Percentiles rank a stretch among this genome's conserved stretches.
These are phyloP conservation scores for Nannospalax galili DNA, from an alignment of 2,113 vertebrate species.

Conservation along the genomic window DNA sequence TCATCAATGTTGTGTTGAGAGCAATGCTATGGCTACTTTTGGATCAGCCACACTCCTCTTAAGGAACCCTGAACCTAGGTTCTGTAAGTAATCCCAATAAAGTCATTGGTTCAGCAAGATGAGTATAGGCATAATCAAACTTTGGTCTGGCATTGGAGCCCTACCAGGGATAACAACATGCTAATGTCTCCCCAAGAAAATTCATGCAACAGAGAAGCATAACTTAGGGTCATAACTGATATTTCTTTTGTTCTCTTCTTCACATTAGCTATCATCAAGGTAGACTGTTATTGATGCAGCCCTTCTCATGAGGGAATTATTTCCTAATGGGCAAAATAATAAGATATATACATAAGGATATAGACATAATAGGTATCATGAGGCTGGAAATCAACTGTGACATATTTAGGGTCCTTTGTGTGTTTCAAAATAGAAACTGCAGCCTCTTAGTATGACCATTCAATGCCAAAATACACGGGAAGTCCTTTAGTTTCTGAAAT, in stretches of 20 bases:
- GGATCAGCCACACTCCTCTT: no score
- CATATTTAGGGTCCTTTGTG: background rate
- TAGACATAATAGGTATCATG: conserved; percentile 3
- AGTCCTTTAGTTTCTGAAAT: background rate
- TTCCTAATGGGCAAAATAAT: background rate
- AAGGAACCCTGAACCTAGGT: no score
- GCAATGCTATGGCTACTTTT: no score
- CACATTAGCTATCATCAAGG: background rate
- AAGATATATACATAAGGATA: background rate
- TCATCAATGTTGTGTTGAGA: no score
- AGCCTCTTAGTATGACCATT: background rate
- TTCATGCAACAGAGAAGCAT: background rate
- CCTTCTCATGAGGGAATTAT: background rate
- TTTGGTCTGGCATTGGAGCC: no score
- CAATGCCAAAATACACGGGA: conserved; percentile 9
- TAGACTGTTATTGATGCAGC: background rate
- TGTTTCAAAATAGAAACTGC: background rate
- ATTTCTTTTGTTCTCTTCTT: background rate
- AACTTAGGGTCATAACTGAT: background rate
- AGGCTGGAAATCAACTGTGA: conserved; percentile 18
- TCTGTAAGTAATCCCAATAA: no score
- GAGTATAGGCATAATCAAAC: no score
- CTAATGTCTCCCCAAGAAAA: no score
- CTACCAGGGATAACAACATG: no score
- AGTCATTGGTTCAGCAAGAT: no score